A percentile compares a stretch with the other conserved stretches of the same genome.
These are phyloP conservation scores for Polyommatus iphigenia DNA, from an alignment of 2,888 invertebrate genomes.

Conservation along the genomic window DNA sequence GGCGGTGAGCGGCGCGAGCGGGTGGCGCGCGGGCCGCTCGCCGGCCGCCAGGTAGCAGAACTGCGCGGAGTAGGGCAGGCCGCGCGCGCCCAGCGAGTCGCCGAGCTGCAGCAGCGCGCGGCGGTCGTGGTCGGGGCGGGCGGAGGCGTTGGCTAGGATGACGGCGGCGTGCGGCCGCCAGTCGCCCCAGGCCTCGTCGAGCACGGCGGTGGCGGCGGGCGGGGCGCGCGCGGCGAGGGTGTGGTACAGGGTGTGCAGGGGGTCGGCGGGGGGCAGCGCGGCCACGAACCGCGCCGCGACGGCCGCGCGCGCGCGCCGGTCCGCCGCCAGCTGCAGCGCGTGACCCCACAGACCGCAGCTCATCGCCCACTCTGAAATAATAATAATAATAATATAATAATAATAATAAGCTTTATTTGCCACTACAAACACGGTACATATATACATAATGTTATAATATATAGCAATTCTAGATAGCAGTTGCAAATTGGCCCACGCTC, in stretches of 20 bases:
- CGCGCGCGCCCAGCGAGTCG: conserved; percentile 85
- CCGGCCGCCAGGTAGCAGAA: conserved; percentile 97
- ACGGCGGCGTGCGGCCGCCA: conserved; percentile 99
- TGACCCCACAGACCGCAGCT: conserved; percentile 95
- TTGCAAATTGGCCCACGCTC: no score
- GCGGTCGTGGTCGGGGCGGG: conserved; percentile 87
- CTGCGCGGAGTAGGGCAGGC: conserved; percentile 94
- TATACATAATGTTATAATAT: no score
- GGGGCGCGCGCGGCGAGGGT: conserved; percentile 90
- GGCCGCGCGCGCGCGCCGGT: conserved; percentile 90
- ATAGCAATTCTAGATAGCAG: no score
- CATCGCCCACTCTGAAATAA: conserved; percentile 95
- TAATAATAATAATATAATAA: no score
- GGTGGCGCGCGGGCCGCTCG: conserved; percentile 78
- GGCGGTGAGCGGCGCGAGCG: conserved; percentile 48
- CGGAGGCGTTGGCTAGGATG: conserved; percentile 92
- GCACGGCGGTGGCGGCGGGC: conserved; percentile 78
- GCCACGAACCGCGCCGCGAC: conserved; percentile 94
- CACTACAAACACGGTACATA: no score
- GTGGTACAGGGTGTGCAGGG: conserved; percentile 96
- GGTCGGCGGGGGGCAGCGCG: conserved; percentile 90
- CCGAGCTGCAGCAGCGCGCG: conserved; percentile 88
- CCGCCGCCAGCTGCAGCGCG: conserved; percentile 92
- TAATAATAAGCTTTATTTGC: no score
- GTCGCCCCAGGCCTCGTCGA: conserved; percentile 91